Evolutionary conservation across 1,140 invertebrate genomes (phyloP).

Genomic region (Zelostemma sp.): DNA sequence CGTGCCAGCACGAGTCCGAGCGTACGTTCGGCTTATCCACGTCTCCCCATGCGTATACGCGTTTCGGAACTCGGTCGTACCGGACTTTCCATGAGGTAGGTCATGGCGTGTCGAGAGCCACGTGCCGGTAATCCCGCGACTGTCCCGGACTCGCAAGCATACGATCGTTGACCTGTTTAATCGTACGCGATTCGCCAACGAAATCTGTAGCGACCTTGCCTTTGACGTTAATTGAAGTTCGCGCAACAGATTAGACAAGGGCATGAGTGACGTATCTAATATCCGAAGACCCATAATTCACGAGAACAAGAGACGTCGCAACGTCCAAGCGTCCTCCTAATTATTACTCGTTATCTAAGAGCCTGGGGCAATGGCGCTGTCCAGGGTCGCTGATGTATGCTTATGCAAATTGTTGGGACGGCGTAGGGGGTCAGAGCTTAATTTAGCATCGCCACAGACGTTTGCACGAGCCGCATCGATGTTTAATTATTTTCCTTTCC

Average conservation of each 20-base stretch:
- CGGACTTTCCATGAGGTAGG: constrained; percentile 9
- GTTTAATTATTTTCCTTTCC: constrained; percentile 10
- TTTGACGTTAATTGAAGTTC: background rate
- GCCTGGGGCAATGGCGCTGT: constrained; percentile 10
- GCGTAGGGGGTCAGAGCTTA: constrained; percentile 10
- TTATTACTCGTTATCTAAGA: constrained; percentile 16
- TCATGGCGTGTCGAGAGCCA: constrained; percentile 1
- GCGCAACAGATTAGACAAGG: background rate
- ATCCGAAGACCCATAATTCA: constrained; percentile 12
- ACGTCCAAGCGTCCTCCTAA: constrained; percentile 14
- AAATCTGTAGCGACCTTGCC: too few relatives aligned
- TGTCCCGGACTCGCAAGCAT: background rate
- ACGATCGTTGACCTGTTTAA: background rate
- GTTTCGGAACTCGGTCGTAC: constrained; percentile 1
- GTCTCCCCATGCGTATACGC: constrained; percentile 3
- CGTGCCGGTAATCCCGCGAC: background rate
- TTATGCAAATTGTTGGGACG: constrained; percentile 13
- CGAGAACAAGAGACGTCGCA: constrained; percentile 5
- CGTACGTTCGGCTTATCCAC: constrained; percentile 2
- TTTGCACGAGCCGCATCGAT: constrained; percentile 1
- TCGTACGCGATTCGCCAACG: too few relatives aligned
- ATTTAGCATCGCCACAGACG: constrained; percentile 11
- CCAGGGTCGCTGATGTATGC: constrained; percentile 14
- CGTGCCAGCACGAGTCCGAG: constrained; percentile 10
- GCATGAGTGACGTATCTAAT: background rate